These are phyloP conservation scores for Orientallactaga bullata DNA, from an alignment of 2,113 vertebrate genomes.

Conservation along the genomic window DNA sequence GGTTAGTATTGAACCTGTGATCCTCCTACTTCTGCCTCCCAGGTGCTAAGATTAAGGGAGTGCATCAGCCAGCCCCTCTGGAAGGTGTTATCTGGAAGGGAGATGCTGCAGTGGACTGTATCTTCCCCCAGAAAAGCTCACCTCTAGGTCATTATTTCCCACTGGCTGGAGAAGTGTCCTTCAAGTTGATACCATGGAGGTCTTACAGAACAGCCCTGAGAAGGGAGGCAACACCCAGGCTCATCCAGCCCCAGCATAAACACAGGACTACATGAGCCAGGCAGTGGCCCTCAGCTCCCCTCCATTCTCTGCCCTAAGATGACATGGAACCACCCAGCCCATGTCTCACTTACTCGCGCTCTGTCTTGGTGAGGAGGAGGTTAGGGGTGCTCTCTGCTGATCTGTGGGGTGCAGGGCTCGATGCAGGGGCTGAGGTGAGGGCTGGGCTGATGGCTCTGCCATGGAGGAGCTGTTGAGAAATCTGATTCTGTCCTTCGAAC, in stretches of 20 bases:
- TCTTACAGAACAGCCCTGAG: not conserved
- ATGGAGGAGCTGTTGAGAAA: not conserved
- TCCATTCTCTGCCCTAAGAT: fast-evolving
- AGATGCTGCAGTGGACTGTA: not conserved
- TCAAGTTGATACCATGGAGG: fast-evolving
- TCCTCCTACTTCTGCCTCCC: not conserved
- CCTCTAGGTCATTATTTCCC: not conserved
- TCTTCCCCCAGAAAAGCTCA: not conserved
- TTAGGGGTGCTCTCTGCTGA: not conserved
- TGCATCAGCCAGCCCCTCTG: not conserved
- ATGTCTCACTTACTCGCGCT: constrained; percentile 72
- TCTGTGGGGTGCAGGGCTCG: not conserved
- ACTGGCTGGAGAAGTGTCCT: not conserved
- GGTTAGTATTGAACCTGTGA: not conserved
- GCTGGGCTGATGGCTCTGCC: not conserved
- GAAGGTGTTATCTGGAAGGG: not conserved
- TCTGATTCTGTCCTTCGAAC: not conserved
- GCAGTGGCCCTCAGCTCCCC: not conserved
- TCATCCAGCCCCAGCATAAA: not conserved
- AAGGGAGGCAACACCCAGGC: not conserved
- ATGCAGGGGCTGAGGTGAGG: not conserved
- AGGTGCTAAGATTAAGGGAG: not conserved
- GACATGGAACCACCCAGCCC: fast-evolving
- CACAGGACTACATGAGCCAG: no score
- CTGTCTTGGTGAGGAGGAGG: constrained; percentile 68